These are phyloP conservation scores for Tenrec ecaudatus DNA, from an alignment of 2,113 vertebrate genomes.

Conservation along the genomic window DNA sequence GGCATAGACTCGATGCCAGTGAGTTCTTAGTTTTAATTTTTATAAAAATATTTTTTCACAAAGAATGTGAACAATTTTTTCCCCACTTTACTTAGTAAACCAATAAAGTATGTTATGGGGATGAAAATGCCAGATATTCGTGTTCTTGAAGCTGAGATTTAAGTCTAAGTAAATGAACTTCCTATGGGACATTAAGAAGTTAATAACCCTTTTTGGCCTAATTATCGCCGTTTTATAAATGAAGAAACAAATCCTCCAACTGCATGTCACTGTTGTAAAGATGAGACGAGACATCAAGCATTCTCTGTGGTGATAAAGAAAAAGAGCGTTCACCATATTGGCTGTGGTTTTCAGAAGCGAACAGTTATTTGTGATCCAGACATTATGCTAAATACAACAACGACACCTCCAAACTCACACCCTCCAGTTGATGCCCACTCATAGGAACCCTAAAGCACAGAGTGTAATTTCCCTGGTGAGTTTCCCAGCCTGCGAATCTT, in stretches of 20 bases:
- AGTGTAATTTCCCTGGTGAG: no score
- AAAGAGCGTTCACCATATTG: neutral
- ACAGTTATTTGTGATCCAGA: neutral
- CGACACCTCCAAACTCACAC: no score
- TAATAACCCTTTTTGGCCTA: neutral
- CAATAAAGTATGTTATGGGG: neutral
- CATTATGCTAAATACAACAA: neutral
- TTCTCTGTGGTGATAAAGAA: neutral
- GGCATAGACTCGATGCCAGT: neutral
- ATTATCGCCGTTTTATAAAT: neutral
- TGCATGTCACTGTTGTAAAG: neutral
- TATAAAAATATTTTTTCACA: no score
- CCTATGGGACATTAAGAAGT: neutral
- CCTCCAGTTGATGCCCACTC: no score
- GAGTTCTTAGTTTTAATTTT: no score
- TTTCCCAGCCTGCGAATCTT: no score
- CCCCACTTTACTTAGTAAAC: neutral
- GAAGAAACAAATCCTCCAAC: neutral
- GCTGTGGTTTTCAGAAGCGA: constrained; percentile 1
- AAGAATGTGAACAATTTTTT: neutral
- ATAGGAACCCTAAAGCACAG: no score
- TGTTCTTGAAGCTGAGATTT: neutral
- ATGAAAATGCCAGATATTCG: neutral
- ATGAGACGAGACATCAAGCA: neutral
- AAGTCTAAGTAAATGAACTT: neutral